phyloP scores from a whole-genome alignment of 1,140 invertebrate species.

The Capitella teleta region DNA sequence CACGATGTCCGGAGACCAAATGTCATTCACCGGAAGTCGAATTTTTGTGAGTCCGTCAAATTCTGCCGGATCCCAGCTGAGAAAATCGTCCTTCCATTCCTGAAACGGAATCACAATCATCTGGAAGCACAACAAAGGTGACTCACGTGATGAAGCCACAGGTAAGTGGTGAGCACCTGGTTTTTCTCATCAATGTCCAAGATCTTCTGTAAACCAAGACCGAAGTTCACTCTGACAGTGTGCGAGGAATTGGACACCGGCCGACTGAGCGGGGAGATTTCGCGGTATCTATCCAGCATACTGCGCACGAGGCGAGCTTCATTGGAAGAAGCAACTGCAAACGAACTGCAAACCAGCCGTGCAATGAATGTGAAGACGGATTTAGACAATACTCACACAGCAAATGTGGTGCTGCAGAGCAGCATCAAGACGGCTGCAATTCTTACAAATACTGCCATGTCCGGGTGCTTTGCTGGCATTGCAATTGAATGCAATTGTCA shows the following conservation, averaged over 20 bases:
- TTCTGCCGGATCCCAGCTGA: slow-evolving; percentile 33
- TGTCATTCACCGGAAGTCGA: slow-evolving; percentile 29
- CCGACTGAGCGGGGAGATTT: background rate
- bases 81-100: slow-evolving; percentile 34
- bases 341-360: too few species aligned
- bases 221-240: background rate
- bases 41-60: slow-evolving; percentile 33
- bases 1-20: slow-evolving; percentile 41
- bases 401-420: too few species aligned
- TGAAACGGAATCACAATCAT: too few species aligned
- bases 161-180: background rate
- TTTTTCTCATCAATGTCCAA: background rate
- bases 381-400: too few species aligned
- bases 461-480: too few species aligned
- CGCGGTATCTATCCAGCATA: background rate
- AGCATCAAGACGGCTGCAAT: too few species aligned
- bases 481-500: too few species aligned
- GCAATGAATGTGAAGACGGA: too few species aligned
- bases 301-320: background rate
- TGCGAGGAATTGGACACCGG: background rate
- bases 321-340: too few species aligned
- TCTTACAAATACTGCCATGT: too few species aligned
- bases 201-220: background rate
- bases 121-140: too few species aligned
- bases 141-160: background rate